Evolutionary conservation across 2,888 invertebrate species (phyloP).

Genomic region (Gortyna flavago): DNA sequence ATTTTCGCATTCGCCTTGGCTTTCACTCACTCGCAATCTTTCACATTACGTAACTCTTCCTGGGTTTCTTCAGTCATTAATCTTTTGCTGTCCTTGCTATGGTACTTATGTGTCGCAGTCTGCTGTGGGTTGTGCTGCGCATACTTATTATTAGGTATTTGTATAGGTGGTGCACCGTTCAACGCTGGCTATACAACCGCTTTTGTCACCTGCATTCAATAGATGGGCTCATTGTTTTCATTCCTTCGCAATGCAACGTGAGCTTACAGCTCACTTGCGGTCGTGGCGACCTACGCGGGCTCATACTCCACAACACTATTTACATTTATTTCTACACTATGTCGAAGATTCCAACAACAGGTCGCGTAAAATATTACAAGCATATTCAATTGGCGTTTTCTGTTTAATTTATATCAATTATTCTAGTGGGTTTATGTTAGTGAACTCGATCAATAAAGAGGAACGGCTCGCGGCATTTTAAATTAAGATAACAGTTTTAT

Average conservation of each 20-base stretch:
- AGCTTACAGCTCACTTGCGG: slow-evolving; percentile 78
- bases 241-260: slow-evolving; percentile 79
- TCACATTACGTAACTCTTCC: slow-evolving; percentile 61
- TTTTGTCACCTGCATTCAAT: slow-evolving; percentile 78
- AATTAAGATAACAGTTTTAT: slow-evolving; percentile 87
- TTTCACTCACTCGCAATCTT: slow-evolving; percentile 56
- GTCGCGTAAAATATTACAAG: slow-evolving; percentile 54
- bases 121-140: slow-evolving; percentile 40
- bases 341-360: slow-evolving; percentile 53
- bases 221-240: slow-evolving; percentile 81
- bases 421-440: slow-evolving; percentile 73
- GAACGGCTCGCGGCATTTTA: slow-evolving; percentile 76
- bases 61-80: slow-evolving; percentile 58
- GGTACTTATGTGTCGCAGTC: slow-evolving; percentile 50
- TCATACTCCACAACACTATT: slow-evolving; percentile 61
- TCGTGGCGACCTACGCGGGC: slow-evolving; percentile 69
- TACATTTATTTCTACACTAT: slow-evolving; percentile 57
- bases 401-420: slow-evolving; percentile 72
- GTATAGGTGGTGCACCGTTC: slow-evolving; percentile 58
- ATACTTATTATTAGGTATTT: slow-evolving; percentile 60
- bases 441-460: slow-evolving; percentile 79
- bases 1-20: slow-evolving; percentile 57
- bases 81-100: slow-evolving; percentile 54
- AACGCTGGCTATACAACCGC: slow-evolving; percentile 67
- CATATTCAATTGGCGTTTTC: slow-evolving; percentile 54